Percentiles rank a stretch among this genome's conserved stretches.
Evolutionary conservation across 2,113 vertebrate genomes (phyloP).

Genomic region (Channa maculata): DNA sequence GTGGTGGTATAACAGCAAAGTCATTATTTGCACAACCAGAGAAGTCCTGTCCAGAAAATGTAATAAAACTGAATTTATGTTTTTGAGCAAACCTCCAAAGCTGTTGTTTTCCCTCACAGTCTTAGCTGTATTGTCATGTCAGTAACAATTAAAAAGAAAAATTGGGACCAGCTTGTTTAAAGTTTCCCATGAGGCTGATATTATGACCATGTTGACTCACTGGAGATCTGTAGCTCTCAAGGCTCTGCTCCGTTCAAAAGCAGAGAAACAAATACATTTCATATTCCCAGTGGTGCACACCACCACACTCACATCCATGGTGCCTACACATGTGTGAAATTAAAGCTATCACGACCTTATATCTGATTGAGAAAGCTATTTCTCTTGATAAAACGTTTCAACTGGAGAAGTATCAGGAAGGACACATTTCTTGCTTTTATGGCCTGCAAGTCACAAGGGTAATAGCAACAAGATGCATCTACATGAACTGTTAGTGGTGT

Average conservation of each 20-base stretch:
- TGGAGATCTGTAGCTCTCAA: conserved; percentile 38
- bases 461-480: conserved; percentile 81
- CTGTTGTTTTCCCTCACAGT: neutral
- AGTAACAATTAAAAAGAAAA: conserved; percentile 4
- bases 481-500: conserved; percentile 79
- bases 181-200: conserved; percentile 20
- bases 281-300: conserved; percentile 56
- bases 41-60: neutral
- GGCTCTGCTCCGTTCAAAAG: conserved; percentile 43
- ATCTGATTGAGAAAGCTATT: conserved; percentile 76
- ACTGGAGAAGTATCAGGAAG: conserved; percentile 54
- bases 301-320: conserved; percentile 55
- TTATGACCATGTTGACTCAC: conserved; percentile 34
- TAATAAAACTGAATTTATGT: neutral
- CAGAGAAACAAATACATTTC: conserved; percentile 68
- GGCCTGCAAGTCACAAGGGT: conserved; percentile 53
- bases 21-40: neutral
- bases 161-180: neutral
- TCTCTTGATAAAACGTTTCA: conserved; percentile 74
- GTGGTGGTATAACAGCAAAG: neutral
- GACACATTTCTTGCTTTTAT: conserved; percentile 72
- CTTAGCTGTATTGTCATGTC: neutral
- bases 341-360: conserved; percentile 76
- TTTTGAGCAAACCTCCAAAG: neutral
- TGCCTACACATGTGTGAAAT: conserved; percentile 84